phyloP scores from a whole-genome alignment of 2,888 invertebrate species.

The Pollenia amentaria region DNA sequence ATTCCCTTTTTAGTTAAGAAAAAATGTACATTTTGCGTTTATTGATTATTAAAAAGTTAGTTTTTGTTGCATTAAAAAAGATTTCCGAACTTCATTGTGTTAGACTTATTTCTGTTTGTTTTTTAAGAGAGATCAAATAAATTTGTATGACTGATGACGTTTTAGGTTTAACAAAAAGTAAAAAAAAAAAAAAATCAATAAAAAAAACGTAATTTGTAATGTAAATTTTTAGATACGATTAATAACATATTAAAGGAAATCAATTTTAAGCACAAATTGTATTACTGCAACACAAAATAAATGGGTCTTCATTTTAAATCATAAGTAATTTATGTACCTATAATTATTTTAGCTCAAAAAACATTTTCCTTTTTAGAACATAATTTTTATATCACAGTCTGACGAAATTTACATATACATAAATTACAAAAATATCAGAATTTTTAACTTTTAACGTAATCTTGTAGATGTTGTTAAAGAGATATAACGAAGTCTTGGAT shows the following conservation, averaged over 20 bases:
- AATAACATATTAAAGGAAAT: background rate
- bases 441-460: too few relatives aligned
- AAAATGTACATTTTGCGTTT: slow-evolving; percentile 57
- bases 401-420: too few relatives aligned
- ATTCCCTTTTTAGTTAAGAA: slow-evolving; percentile 18
- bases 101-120: background rate
- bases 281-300: too few relatives aligned
- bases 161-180: slow-evolving; percentile 16
- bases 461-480: too few relatives aligned
- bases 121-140: background rate
- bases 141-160: slow-evolving; percentile 47
- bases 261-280: background rate
- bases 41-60: slow-evolving; percentile 47
- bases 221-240: slow-evolving; percentile 1
- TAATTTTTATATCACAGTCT: too few relatives aligned
- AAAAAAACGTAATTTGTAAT: slow-evolving; percentile 30
- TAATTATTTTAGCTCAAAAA: too few relatives aligned
- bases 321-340: too few relatives aligned
- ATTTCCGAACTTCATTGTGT: background rate
- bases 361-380: too few relatives aligned
- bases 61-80: slow-evolving; percentile 28
- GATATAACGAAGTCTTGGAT: too few relatives aligned
- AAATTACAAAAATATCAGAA: too few relatives aligned
- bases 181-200: slow-evolving; percentile 2
- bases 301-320: too few relatives aligned